Evolutionary conservation across 2,888 invertebrate genomes (phyloP).

Genomic region (Melipona bicolor): DNA sequence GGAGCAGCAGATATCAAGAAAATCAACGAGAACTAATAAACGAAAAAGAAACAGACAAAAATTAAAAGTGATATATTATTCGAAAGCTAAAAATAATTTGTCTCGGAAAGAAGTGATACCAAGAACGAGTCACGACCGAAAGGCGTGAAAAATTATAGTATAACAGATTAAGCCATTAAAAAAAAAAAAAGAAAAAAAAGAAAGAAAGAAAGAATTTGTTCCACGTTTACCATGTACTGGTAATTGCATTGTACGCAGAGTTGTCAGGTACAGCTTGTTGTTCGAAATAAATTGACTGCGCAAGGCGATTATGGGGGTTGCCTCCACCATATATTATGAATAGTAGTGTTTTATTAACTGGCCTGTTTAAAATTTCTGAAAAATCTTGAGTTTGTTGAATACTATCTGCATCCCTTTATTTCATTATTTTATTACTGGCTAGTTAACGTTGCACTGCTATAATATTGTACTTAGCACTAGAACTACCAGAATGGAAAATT

Average conservation of each 20-base stretch:
- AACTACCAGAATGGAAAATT: neutral
- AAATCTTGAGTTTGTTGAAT: neutral
- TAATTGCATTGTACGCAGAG: neutral
- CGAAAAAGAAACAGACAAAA: neutral
- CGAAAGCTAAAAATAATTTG: neutral
- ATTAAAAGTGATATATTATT: neutral
- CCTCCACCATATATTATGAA: neutral
- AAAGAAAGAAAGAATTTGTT: neutral
- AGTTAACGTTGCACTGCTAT: neutral
- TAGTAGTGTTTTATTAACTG: neutral
- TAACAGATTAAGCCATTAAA: neutral
- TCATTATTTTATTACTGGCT: neutral
- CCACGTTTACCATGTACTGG: neutral
- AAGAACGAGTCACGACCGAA: neutral
- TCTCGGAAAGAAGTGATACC: neutral
- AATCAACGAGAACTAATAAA: neutral
- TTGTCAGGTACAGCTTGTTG: neutral
- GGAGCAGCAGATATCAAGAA: neutral
- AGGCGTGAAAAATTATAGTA: neutral
- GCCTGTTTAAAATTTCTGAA: neutral
- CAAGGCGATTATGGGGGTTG: neutral
- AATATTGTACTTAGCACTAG: neutral
- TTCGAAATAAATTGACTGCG: constrained; percentile 5
- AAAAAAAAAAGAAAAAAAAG: too few relatives aligned
- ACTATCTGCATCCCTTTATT: neutral